A percentile compares a stretch with the other conserved stretches of the same genome.
Conservation (phyloP, 2,888 invertebrate genomes). For the Pimpla rufipes region DNA sequence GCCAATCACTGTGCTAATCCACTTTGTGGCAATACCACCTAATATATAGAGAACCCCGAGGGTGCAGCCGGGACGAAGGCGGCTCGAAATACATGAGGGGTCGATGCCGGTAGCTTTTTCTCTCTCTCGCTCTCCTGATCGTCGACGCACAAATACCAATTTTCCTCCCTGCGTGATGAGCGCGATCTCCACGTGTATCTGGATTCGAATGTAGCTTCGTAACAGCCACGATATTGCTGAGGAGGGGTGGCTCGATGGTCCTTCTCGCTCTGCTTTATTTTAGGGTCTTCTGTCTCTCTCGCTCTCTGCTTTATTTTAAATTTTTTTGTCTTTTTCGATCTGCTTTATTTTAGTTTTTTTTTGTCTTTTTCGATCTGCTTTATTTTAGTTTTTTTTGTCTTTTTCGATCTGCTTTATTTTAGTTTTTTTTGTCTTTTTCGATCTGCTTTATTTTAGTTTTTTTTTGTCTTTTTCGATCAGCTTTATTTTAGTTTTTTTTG, state of each 20-base stretch:
- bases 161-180: slow-evolving; percentile 64
- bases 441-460: too few species aligned
- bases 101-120: slow-evolving; percentile 1
- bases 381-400: too few species aligned
- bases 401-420: too few species aligned
- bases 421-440: too few species aligned
- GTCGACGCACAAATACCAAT: slow-evolving; percentile 71
- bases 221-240: slow-evolving; percentile 36
- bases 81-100: background rate
- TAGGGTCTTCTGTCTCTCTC: too few species aligned
- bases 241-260: slow-evolving; percentile 15
- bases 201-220: slow-evolving; percentile 39
- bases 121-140: background rate
- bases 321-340: background rate
- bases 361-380: too few species aligned
- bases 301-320: background rate
- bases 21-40: slow-evolving; percentile 1
- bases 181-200: slow-evolving; percentile 24
- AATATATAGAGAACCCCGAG: slow-evolving; percentile 29
- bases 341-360: too few species aligned
- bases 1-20: slow-evolving; percentile 21
- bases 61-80: slow-evolving; percentile 27
- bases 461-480: too few species aligned
- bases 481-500: background rate
- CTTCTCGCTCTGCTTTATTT: background rate